These are phyloP conservation scores for Meriones unguiculatus DNA, from an alignment of 2,113 vertebrate species.

Conservation along the genomic window DNA sequence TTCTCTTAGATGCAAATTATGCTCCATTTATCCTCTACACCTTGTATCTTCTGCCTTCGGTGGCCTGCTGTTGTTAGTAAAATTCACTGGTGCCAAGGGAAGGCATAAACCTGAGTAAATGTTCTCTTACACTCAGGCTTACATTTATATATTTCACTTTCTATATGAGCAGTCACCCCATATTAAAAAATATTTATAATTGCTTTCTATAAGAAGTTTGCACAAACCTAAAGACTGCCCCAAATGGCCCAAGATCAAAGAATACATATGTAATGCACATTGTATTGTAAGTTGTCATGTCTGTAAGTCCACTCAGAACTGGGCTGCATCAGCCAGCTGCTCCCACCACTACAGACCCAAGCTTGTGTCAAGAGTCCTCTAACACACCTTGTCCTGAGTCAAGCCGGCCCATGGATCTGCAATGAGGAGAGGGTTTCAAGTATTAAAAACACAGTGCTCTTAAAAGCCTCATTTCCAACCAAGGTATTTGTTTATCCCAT, in stretches of 20 bases:
- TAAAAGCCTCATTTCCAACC: not conserved
- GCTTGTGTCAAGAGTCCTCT: not conserved
- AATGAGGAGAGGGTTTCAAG: not conserved
- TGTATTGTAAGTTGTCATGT: not conserved
- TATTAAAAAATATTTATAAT: not conserved
- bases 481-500: not conserved
- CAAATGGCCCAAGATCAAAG: not conserved
- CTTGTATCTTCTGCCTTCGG: not conserved
- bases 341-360: not conserved
- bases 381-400: not conserved
- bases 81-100: not conserved
- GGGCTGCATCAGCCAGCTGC: too few relatives aligned
- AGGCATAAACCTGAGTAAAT: not conserved
- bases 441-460: not conserved
- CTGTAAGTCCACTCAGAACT: not conserved
- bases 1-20: not conserved
- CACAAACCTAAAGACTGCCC: not conserved
- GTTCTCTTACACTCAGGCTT: not conserved
- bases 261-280: not conserved
- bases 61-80: not conserved
- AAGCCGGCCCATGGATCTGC: not conserved
- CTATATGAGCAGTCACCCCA: not conserved
- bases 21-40: not conserved
- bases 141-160: not conserved
- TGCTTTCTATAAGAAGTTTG: slow-evolving; percentile 17